Base-by-base conservation (phyloP, 2,797 vertebrate species). In the Tauraco hartlaubi region DNA sequence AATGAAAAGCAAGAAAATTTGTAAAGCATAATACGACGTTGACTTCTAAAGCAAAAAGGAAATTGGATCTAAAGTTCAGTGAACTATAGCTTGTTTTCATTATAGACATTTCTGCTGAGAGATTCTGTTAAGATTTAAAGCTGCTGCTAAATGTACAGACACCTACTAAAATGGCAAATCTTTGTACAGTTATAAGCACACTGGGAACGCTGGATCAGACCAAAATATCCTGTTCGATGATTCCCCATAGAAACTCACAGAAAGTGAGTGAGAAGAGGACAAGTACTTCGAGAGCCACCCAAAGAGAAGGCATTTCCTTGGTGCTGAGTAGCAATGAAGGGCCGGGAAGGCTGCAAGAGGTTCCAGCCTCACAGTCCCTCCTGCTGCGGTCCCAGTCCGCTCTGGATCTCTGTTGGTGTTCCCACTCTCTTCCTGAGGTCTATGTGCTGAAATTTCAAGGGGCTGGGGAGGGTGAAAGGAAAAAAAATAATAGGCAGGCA, bases 351-450 rank as follows among this genome's bases (percentile, higher is more conserved):
- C 39, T 71, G 15, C 3, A 2, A 80, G 35, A 83, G 23, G 6
- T 8, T 64, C 25, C 43, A 84, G 48, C 26, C 43, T 69, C 63
- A 46, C 4, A 1, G 43, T 29, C 20, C 13, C 18, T 68, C 33
- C 22, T 0, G 1, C 72, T 41, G 3, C 0, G 0, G 19, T 61
- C 31, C 6, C 55, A 28, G 13, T 22, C 29, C 74, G 35, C 54
- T 74, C 49, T 23, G 66, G 19, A 9, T 52, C 19, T 52, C 80
- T 6, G 2, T 13, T 1, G 1, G 56, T 43, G 26, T 23, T 7
- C 15, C 9, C 7, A 12, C n/a, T 13, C n/a, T 26, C 35, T 39
- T 35, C 44, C 49, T 41, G 69, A 44, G 7, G 26, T 48, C 23
- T 21, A 35, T 1, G 0, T 48, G 26, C 21, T 0, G 0, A 76